Evolutionary conservation across 1,140 invertebrate species (phyloP), one percentile per base, ranked within the genome.

Genomic region (Doryteuthis pealeii): DNA sequence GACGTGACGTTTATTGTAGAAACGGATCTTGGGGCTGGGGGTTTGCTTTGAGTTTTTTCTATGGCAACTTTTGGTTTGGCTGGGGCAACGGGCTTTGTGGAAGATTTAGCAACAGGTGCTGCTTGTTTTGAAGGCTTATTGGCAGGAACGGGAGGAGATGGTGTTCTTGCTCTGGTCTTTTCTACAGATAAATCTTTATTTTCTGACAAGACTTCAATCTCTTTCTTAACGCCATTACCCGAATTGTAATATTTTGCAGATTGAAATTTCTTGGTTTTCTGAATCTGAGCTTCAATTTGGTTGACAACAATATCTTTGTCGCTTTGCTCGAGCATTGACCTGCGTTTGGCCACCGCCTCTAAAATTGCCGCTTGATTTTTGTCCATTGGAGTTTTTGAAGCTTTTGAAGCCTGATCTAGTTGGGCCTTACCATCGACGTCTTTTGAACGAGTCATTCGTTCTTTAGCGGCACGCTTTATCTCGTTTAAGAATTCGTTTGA

Each of bases 221-320:
- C 35, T 54, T 45, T 71, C 49, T 71, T 15, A n/a, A 54, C 26
- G 22, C 30, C 18, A 71, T 54, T 79, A 77, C 80, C 77, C 54
- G 80, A 68, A 43, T 80, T 76, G 31, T 77, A 79, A 67, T 79
- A 80, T 74, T 85, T 86, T 67, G 81, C 80, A 18, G 83, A 79
- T 66, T 86, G 84, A 30, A 86, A 74, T 75, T 85, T 86, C 77
- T 84, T 84, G 30, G 83, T 85, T 78, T 83, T 84, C 66, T 86
- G 80, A 33, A 86, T 74, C 67, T 77, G 77, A n/a, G 79, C 77
- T 76, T 86, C 84, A 35, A 86, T 86, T 28, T 76, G 73, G 35
- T 83, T 78, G 62, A 84, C 79, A 58, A 86, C 79, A n/a, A 77
- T 62, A 31, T 72, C 74, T 31, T 85, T 80, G 1, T 76, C 70